A percentile compares a stretch with the other conserved stretches of the same genome.
These are phyloP conservation scores for Astyanax mexicanus DNA, from an alignment of 2,797 vertebrate genomes.

Conservation along the genomic window DNA sequence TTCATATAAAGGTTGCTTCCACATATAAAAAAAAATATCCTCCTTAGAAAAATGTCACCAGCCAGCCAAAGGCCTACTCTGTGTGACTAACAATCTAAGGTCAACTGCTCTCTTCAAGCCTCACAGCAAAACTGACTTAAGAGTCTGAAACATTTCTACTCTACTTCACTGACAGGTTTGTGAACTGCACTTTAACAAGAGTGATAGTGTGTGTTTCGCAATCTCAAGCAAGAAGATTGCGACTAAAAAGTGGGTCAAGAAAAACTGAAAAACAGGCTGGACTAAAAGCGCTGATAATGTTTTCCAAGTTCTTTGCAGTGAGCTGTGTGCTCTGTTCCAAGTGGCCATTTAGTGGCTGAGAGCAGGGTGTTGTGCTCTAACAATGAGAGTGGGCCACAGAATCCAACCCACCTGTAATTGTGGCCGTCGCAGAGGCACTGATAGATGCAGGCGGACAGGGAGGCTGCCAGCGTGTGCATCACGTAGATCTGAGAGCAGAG, in stretches of 20 bases:
- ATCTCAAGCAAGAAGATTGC: background rate
- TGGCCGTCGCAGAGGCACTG: conserved; percentile 96
- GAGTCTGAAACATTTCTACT: background rate
- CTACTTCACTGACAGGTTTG: background rate
- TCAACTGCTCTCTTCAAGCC: background rate
- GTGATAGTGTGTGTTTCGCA: background rate
- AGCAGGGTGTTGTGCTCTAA: background rate
- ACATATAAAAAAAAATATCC: background rate
- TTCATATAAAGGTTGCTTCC: conserved; percentile 2
- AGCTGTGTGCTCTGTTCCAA: background rate
- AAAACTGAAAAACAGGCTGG: background rate
- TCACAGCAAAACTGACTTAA: background rate
- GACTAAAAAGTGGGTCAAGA: background rate
- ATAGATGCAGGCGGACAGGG: conserved; percentile 97
- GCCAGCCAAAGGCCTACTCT: background rate
- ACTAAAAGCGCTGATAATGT: background rate
- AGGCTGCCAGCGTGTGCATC: conserved; percentile 95
- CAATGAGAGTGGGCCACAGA: background rate
- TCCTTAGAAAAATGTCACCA: conserved; percentile 22
- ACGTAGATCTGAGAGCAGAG: conserved; percentile 87
- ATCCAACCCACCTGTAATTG: conserved; percentile 86
- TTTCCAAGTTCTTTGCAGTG: background rate
- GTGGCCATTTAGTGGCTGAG: background rate
- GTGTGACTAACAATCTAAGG: conserved; percentile 10
- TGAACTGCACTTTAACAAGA: background rate